These are phyloP conservation scores for Pinctada fucata DNA, from an alignment of 2,888 invertebrate species.

Conservation along the genomic window DNA sequence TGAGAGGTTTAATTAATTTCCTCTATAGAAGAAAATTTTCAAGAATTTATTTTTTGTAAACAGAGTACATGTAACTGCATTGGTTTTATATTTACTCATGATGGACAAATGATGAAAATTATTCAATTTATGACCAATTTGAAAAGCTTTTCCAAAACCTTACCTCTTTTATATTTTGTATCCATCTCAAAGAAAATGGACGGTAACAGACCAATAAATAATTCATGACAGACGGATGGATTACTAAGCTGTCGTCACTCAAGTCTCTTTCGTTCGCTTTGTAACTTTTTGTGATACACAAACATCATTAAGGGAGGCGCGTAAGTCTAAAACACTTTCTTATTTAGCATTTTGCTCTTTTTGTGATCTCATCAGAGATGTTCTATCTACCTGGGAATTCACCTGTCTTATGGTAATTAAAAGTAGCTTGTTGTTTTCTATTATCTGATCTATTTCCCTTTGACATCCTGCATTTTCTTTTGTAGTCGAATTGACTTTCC, in stretches of 20 bases:
- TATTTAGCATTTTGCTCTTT: slow-evolving; percentile 16
- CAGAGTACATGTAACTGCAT: too few relatives aligned
- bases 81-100: too few relatives aligned
- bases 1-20: too few relatives aligned
- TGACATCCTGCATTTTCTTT: slow-evolving; percentile 31
- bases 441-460: slow-evolving; percentile 35
- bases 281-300: background rate
- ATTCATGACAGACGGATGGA: background rate
- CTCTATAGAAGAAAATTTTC: too few relatives aligned
- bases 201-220: background rate
- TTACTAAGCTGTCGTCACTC: background rate
- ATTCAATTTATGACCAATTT: too few relatives aligned
- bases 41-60: too few relatives aligned
- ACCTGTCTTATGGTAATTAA: slow-evolving; percentile 36
- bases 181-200: background rate
- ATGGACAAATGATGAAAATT: too few relatives aligned
- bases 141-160: background rate
- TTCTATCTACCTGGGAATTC: slow-evolving; percentile 29
- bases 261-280: background rate
- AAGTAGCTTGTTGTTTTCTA: slow-evolving; percentile 27
- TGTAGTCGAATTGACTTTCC: slow-evolving; percentile 37
- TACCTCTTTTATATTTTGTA: background rate
- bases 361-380: slow-evolving; percentile 12
- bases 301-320: slow-evolving; percentile 15
- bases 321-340: slow-evolving; percentile 7